phyloP scores from a whole-genome alignment of 2,113 vertebrate species.

The Epinephelus moara region DNA sequence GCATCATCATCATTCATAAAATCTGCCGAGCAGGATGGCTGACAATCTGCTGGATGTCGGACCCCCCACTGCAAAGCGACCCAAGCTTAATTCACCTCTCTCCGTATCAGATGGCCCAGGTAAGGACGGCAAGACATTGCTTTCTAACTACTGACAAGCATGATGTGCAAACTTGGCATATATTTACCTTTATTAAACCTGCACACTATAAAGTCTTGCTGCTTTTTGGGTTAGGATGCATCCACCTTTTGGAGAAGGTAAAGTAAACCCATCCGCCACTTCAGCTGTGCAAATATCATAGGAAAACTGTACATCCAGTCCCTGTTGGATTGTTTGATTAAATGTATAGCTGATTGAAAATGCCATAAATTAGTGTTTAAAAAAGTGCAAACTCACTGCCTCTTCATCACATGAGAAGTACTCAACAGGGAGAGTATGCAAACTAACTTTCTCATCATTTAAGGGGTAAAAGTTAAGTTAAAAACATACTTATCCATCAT shows the following conservation, averaged over 20 bases:
- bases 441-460: background rate
- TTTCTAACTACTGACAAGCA: background rate
- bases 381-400: constrained; percentile 29
- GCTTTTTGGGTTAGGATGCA: background rate
- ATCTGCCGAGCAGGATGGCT: constrained; percentile 85
- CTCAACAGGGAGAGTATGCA: background rate
- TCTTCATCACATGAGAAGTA: background rate
- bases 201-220: background rate
- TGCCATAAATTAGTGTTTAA: background rate
- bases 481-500: background rate
- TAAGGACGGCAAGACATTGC: constrained; percentile 74
- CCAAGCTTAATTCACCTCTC: constrained; percentile 95
- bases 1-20: constrained; percentile 43
- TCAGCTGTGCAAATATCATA: constrained; percentile 22
- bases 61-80: constrained; percentile 94
- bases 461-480: background rate
- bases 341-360: background rate
- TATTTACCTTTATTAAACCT: background rate
- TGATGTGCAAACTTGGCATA: background rate
- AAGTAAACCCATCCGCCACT: background rate
- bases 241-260: background rate
- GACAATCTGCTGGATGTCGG: constrained; percentile 96
- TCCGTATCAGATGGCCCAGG: constrained; percentile 93
- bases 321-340: background rate
- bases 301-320: constrained; percentile 15